phyloP scores from a whole-genome alignment of 2,113 vertebrate species.

The Engraulis encrasicolus region DNA sequence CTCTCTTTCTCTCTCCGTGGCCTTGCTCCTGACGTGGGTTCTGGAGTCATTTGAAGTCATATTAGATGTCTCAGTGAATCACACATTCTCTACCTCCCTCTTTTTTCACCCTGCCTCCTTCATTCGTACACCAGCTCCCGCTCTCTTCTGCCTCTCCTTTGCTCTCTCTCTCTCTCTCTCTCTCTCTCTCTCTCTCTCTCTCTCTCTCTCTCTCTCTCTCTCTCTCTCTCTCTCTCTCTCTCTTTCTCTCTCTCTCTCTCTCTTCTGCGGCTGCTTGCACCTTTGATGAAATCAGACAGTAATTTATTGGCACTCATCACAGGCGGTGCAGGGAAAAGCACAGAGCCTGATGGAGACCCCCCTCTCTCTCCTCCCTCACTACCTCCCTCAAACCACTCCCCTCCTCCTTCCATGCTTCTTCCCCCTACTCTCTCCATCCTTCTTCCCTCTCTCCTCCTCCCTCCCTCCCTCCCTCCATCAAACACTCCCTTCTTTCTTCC shows the following conservation, averaged over 20 bases:
- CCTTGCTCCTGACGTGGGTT: constrained; percentile 10
- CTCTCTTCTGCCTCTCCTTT: too few species aligned
- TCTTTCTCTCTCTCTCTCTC: not conserved
- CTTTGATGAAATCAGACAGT: constrained; percentile 51
- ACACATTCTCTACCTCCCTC: too few species aligned
- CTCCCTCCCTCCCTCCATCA: too few species aligned
- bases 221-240: not conserved
- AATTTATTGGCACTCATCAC: constrained; percentile 57
- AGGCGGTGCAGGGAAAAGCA: constrained; percentile 23
- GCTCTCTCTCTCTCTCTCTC: not conserved
- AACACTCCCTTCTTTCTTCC: too few species aligned
- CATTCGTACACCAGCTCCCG: not conserved
- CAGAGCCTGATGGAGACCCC: constrained; percentile 31
- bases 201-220: not conserved
- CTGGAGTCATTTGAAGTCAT: constrained; percentile 12
- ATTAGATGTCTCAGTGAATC: constrained; percentile 22
- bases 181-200: not conserved
- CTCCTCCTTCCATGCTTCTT: too few species aligned
- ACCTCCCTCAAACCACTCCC: constrained; percentile 25
- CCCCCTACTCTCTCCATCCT: constrained; percentile 71
- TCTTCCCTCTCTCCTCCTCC: constrained; percentile 32
- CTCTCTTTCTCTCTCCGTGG: not conserved
- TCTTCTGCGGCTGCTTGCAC: not conserved
- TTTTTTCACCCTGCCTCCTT: not conserved
- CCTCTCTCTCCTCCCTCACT: constrained; percentile 4